Evolutionary conservation across 1,140 invertebrate species (phyloP).

Genomic region (Drosophila pallidifrons): DNA sequence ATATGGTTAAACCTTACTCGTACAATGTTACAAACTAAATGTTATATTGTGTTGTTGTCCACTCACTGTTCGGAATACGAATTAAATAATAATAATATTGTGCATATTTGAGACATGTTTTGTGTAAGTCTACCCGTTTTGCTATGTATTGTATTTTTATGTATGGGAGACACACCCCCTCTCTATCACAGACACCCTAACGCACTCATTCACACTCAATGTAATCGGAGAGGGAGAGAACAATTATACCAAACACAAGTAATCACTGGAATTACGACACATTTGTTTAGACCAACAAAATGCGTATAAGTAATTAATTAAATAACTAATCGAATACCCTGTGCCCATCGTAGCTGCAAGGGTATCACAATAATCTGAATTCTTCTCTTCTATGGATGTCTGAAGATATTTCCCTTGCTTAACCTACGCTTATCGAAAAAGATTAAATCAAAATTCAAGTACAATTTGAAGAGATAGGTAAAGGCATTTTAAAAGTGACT

Average conservation of each 20-base stretch:
- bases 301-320: not conserved
- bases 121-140: not conserved
- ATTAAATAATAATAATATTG: not conserved
- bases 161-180: slow-evolving; percentile 5
- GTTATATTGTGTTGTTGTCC: slow-evolving; percentile 76
- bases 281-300: slow-evolving; percentile 5
- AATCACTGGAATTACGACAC: not conserved
- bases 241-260: not conserved
- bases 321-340: slow-evolving; percentile 1
- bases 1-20: slow-evolving; percentile 12
- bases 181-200: not conserved
- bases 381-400: not conserved
- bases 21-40: slow-evolving; percentile 33
- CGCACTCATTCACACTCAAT: slow-evolving; percentile 1
- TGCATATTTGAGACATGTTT: slow-evolving; percentile 1
- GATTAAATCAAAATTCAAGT: not conserved
- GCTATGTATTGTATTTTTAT: slow-evolving; percentile 15
- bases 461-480: slow-evolving; percentile 4
- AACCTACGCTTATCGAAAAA: not conserved
- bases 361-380: not conserved
- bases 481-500: not conserved
- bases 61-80: slow-evolving; percentile 55
- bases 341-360: not conserved
- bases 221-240: not conserved
- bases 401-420: not conserved